Evolutionary conservation across 2,797 vertebrate genomes (phyloP), one percentile per base, ranked within the genome.

Genomic region (Acanthurus lineatus): DNA sequence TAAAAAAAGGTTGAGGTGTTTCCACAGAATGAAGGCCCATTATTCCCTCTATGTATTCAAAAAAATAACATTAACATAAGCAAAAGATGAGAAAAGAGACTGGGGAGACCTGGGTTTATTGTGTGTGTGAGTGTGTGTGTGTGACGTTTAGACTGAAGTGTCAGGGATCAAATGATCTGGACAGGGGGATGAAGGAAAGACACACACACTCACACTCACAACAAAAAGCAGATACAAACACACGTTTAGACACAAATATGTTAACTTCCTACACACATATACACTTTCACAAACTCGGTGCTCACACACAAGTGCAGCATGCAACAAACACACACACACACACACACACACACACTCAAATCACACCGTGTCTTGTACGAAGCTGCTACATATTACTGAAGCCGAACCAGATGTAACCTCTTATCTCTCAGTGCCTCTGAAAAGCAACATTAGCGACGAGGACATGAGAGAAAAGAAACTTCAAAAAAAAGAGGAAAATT

Each of bases 361-460:
- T 69, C 81, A 38, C 72, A 71, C 68, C 25, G 45, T 44, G 91
- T 91, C 94, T 93, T 95, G 95, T 94, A 92, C 93, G 69, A 95
- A 94, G 96, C 92, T 86, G 92, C 92, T 94, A 93, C 95, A 93
- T 95, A 94, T 94, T 92, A 92, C 82, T 94, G 94, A 97, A 96
- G 93, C 93, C 91, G 96, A 96, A 98, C 96, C 97, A 98, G 97
- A 98, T 98, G 96, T 96, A 96, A 93, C 94, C 94, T 96, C 95
- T 97, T 97, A 97, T 97, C 96, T 94, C 91, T 91, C 93, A 90
- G 86, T 89, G 91, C 93, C 86, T 96, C 87, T 94, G 94, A 93
- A 96, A 96, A 96, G 95, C 95, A 96, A 96, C 95, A 93, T 96
- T 95, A 93, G 94, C 12, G 14, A 69, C 8, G 75, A 87, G 88